Base-by-base conservation (phyloP, 1,140 invertebrate species). In the Caenorhabditis brenneri region DNA sequence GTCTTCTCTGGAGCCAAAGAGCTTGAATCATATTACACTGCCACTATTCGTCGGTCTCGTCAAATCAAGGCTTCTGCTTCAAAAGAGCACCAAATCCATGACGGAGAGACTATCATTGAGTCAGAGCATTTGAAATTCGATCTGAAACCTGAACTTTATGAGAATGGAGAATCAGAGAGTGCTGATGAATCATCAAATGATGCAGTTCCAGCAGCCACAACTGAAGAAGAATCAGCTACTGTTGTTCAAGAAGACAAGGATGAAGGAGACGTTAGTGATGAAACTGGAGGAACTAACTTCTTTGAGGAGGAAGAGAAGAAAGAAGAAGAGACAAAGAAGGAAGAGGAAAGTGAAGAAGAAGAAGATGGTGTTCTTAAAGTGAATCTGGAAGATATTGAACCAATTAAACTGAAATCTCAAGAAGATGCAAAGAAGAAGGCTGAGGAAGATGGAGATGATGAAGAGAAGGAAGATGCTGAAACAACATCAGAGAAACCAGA, bases 41-140 rank as follows among this genome's bases (percentile, higher is more conserved):
- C 65, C 58, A 42, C 58, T 6, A 69, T 86, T 22, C 49, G 49
- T 36, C 58, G 82, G 19, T 46, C 83, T 24, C 53, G 82, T 29
- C 85, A 85, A 49, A 51, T 86, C 29, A 55, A 79, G 55, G 58
- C 69, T 22, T 58, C 51, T 2, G 78, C 39, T 15, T 84, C 85
- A 19, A 51, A 46, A 27, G 48, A 84, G 33, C 39, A 84, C 19
- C 85, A 86, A 12, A 83, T 86, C 79, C 48, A 80, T 24, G 85
- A 86, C 39, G 29, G 22, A 24, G 65, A 39, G 39, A 86, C 85
- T 22, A 55, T 65, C 5, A 36, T 86, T 7, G 79, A 84, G 9
- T 86, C 85, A 16, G 85, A 86, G 29, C 49, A 74, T 31, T 60
- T 86, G 36, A 79, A 86, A 16, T 85, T 85, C 31, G 85, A 86